A percentile compares a stretch with the other conserved stretches of the same genome.
These are phyloP conservation scores for Zelleria hepariella DNA, from an alignment of 2,888 invertebrate species.

Conservation along the genomic window DNA sequence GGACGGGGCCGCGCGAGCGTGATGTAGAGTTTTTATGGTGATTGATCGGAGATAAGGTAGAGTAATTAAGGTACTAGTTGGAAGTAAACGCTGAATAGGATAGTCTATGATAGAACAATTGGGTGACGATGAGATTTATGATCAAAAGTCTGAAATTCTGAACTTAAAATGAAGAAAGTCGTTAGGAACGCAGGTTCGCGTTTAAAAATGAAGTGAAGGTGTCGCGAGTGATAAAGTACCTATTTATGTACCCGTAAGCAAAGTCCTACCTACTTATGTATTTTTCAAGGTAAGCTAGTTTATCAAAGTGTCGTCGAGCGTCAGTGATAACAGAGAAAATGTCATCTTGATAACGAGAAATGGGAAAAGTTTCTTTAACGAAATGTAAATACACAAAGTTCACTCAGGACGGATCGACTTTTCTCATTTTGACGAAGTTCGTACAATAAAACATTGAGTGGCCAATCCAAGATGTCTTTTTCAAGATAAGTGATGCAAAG, in stretches of 20 bases:
- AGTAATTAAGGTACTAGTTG: neutral
- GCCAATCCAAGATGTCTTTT: neutral
- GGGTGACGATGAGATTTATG: no score
- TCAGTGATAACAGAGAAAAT: conserved; percentile 34
- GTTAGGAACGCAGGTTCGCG: no score
- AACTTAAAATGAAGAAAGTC: no score
- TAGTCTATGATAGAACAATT: no score
- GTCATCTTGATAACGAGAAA: conserved; percentile 34
- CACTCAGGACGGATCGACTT: neutral
- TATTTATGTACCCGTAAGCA: no score
- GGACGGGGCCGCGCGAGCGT: neutral
- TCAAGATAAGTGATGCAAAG: neutral
- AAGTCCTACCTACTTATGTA: no score
- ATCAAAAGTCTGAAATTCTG: no score
- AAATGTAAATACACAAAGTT: conserved; percentile 1
- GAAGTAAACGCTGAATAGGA: no score
- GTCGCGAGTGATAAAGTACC: no score
- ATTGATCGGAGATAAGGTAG: no score
- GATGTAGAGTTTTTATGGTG: neutral
- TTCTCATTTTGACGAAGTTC: conserved; percentile 1
- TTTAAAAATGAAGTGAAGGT: no score
- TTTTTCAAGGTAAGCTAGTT: conserved; percentile 24
- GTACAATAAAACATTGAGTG: neutral
- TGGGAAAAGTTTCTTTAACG: conserved; percentile 33
- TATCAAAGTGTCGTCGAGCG: conserved; percentile 31